These are phyloP conservation scores for Cichlasoma orientale DNA, from an alignment of 2,797 vertebrate species.

Conservation along the genomic window DNA sequence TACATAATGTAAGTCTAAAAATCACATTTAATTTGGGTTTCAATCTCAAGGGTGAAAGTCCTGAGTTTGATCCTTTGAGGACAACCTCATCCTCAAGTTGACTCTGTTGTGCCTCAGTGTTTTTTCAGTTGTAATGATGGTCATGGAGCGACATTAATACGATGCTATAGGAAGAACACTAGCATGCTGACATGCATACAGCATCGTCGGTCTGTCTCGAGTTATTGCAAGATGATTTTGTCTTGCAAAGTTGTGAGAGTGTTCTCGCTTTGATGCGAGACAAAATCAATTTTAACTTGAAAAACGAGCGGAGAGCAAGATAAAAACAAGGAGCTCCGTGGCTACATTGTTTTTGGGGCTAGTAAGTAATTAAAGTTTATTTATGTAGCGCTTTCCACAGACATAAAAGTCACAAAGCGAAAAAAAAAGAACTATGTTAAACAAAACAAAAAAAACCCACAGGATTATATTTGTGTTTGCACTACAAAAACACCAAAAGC, in stretches of 20 bases:
- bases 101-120: neutral
- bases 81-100: neutral
- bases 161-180: neutral
- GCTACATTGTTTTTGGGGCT: neutral
- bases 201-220: no score
- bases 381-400: no score
- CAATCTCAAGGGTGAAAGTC: neutral
- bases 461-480: neutral
- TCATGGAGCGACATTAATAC: neutral
- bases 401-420: no score
- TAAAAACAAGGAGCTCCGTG: no score
- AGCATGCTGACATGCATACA: neutral
- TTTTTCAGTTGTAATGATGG: neutral
- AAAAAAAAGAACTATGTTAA: no score
- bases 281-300: no score
- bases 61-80: neutral
- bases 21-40: neutral
- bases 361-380: neutral
- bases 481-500: neutral
- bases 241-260: no score
- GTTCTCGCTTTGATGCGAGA: no score
- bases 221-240: no score
- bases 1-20: neutral
- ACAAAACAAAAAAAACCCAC: neutral
- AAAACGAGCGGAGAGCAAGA: no score